A percentile compares a stretch with the other conserved stretches of the same genome.
Evolutionary conservation across 2,113 vertebrate genomes (phyloP).

Genomic region (Semicossyphus pulcher): DNA sequence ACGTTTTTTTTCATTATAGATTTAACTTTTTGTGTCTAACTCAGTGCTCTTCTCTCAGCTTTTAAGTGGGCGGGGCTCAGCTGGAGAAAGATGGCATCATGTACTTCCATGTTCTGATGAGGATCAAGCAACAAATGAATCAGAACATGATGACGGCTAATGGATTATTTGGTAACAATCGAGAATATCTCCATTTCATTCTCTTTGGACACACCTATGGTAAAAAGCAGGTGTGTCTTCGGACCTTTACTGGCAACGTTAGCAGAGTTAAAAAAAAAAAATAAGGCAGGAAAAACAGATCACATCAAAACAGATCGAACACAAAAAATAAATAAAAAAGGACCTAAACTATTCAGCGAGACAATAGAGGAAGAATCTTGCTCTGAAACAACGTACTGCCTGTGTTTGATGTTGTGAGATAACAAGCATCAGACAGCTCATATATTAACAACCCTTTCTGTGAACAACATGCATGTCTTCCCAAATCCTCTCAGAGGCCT

Average conservation of each 20-base stretch:
- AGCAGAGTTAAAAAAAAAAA: too few relatives aligned
- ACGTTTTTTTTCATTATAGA: too few relatives aligned
- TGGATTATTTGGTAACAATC: background rate
- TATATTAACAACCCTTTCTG: conserved; percentile 35
- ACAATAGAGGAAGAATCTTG: background rate
- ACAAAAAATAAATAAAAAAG: too few relatives aligned
- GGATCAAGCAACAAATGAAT: too few relatives aligned
- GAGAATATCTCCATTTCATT: background rate
- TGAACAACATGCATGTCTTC: conserved; percentile 18
- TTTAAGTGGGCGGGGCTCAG: too few relatives aligned
- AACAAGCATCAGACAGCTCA: conserved; percentile 28
- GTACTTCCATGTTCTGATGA: too few relatives aligned
- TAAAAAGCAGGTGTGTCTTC: background rate
- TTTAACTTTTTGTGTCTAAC: too few relatives aligned
- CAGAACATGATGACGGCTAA: too few relatives aligned
- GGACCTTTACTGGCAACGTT: background rate
- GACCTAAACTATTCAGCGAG: background rate
- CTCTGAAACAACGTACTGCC: background rate
- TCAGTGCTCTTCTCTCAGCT: too few relatives aligned
- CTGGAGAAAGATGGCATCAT: too few relatives aligned
- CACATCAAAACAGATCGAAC: too few relatives aligned
- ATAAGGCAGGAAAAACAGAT: too few relatives aligned
- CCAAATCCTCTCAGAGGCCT: conserved; percentile 39
- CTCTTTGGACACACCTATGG: background rate
- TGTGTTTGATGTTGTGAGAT: conserved; percentile 1